phyloP scores from a whole-genome alignment of 2,113 vertebrate species.

The Pachycephala philippinensis region DNA sequence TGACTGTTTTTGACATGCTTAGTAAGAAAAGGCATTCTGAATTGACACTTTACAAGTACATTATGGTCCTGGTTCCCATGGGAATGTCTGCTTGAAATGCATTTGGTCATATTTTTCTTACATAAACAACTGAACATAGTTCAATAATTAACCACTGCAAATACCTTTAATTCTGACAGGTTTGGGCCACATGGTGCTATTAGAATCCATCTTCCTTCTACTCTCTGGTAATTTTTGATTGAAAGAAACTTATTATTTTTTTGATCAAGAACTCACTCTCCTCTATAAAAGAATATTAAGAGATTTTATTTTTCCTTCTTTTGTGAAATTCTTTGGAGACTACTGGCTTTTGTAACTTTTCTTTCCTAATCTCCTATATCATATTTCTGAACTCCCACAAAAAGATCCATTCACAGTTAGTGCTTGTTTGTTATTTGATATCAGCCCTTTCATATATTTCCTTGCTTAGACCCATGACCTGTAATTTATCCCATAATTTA shows the following conservation, averaged over 20 bases:
- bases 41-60: not conserved
- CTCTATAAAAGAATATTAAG: not conserved
- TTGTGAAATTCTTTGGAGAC: not conserved
- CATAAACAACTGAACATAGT: not conserved
- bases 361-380: not conserved
- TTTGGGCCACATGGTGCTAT: not conserved
- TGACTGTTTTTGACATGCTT: not conserved
- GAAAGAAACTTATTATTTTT: not conserved
- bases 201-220: not conserved
- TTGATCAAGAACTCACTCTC: not conserved
- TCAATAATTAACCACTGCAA: not conserved
- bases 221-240: not conserved
- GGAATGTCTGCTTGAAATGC: not conserved
- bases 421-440: not conserved
- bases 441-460: not conserved
- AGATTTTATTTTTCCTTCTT: not conserved
- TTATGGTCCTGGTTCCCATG: not conserved
- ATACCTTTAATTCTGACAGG: not conserved
- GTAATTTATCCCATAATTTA: not conserved
- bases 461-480: not conserved
- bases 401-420: not conserved
- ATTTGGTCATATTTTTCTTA: not conserved
- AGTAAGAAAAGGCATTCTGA: not conserved
- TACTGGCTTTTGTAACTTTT: not conserved
- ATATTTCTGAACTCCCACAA: not conserved